Evolutionary conservation across 2,888 invertebrate genomes (phyloP), one percentile per base, ranked within the genome.

Genomic region (Malthinus flaveolus): DNA sequence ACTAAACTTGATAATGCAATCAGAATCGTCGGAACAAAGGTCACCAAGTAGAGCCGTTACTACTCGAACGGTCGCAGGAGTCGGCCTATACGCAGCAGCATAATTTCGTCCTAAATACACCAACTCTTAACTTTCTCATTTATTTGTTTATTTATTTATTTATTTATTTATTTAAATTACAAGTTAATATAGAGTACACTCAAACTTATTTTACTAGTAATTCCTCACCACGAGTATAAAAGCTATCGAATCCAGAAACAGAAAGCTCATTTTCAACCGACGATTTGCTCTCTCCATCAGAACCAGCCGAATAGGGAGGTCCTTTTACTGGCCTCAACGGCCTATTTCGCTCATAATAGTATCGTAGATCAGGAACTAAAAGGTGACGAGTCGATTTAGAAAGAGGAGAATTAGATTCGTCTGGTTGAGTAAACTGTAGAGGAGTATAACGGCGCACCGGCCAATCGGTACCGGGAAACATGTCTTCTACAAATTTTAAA

Each of bases 361-460:
- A 86, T 69, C 87, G 84, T 44, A 83, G 79, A 71, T 88, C 87
- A 7, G 88, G 88, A 48, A 88, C 86, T 62, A 89, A 80, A 46
- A 91, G 81, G 78, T 91, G 91, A 71, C 91, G 84, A 7, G 91
- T 91, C 8, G 91, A 90, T 78, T 92, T 92, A 11, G 90, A 90
- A 62, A 87, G 77, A 49, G 85, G 85, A 1, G 89, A 89, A 39
- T 85, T 85, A 53, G 84, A 84, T 70, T 90, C 90, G 63, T 89
- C 90, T 50, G 90, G 88, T 74, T 91, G 90, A 1, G 91, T 91
- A 76, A 88, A 91, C 70, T 90, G 88, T 68, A 88, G 85, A 2
- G 88, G 87, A 0, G 90, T 90, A 66, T 89, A 90, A n/a, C 88
- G 86, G 64, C 89, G 83, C 7, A 86, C 82, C 0, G 91, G 91